Base-by-base conservation (phyloP, 2,113 vertebrate genomes). In the Lontra canadensis region DNA sequence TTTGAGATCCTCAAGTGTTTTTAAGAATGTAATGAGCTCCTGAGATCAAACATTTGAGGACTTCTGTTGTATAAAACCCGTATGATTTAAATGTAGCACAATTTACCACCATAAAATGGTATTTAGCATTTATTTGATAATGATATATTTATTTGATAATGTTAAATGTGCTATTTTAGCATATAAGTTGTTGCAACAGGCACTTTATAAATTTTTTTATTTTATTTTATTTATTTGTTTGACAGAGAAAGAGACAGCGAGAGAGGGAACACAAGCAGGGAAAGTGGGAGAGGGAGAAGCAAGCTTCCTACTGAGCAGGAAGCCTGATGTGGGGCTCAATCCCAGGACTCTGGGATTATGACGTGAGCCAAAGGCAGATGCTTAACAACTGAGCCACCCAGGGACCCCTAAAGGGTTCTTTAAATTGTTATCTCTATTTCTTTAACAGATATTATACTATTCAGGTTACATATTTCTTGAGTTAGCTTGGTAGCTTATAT, bases 81-180 rank as follows among this genome's bases (percentile, higher is more conserved):
- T 34, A 79, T 57, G 49, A 63, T 94, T 91, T 94, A 96, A 88
- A 91, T 11, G 20, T 4, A 96, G 82, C 25, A 91, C 36, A 65
- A 39, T 12, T 88, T 42, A 76, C 47, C 31, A 82, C 36, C 74
- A 78, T 47, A 47, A 78, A 78, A 78, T 47, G 42, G 42, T 78
- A 78, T 18, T 78, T 96, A 55, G 25, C 39, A 88, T 80, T 88
- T 86, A 95, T 29, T 67, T 85, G 55, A 25, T 49, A 74, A 90
- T 20, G 4, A 55, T 55, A 55, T 1, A 55, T 55, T 93, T 87
- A 95, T 29, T 67, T 80, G 55, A 25, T 49, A 67, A 90, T 20
- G 4, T 39, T 96, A 65, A 90, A 94, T 65, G n/a, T 67, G 17
- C 78, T 91, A 87, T 39, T 83, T 90, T 65, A 93, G 34, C 34